Evolutionary conservation across 2,113 vertebrate genomes (phyloP), one percentile per base, ranked within the genome.

Genomic region (Uria aalge): DNA sequence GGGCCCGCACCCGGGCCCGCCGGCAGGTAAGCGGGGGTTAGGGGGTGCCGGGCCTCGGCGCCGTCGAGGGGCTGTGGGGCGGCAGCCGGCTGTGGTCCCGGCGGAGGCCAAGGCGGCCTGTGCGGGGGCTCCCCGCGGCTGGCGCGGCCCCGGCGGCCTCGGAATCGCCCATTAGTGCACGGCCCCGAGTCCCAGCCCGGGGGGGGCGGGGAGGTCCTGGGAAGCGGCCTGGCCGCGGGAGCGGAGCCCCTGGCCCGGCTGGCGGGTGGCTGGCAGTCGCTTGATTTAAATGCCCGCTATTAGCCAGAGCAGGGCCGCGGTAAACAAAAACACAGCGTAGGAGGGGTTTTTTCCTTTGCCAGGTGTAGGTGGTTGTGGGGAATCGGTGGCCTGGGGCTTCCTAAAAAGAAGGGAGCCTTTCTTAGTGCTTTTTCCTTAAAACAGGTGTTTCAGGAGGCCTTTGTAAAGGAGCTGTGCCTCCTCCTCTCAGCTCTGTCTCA

Each of bases 11-110:
- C 21, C 76, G 68, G 71, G 52, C 72, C 75, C 59, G 6, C 59
- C 29, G 38, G 52, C 75, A 97, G 97, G 96, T 96, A 93, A 88
- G 80, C 16, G 34, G 26, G 74, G 53, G 57, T 14, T 5, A 27
- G 27, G 79, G 38, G 9, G 12, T 21, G 50, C n/a, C 13, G 63
- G 52, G 63, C 45, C 63, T 34, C 18, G 20, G 43, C 62, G 38
- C 24, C 3, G 21, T 11, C 3, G 62, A n/a, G 53, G 43, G 20
- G n/a, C 20, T 19, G n/a, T 10, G 19, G 16, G 59, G 27, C 14
- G 48, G 48, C 12, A 15, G 21, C 29, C 15, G 29, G 12, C 11
- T n/a, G 9, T 24, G 15, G 17, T 6, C 41, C n/a, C 23, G 13
- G 68, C 6, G 62, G 26, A 62, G 84, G 56, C 47, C 43, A 24